Conservation (phyloP, 2,797 vertebrate genomes). For the Galago senegalensis region DNA sequence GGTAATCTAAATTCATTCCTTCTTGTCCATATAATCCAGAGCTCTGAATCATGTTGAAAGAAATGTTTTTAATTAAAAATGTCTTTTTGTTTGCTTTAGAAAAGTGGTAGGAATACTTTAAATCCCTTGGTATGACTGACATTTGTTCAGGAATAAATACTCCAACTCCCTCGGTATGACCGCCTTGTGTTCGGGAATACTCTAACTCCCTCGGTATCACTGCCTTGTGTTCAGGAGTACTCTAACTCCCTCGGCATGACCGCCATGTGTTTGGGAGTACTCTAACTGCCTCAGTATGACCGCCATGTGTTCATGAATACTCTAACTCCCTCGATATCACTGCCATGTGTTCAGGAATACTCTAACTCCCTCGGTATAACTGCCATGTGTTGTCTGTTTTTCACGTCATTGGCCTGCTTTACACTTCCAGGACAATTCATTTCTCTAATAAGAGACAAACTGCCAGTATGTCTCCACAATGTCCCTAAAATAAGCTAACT, state of each 20-base stretch:
- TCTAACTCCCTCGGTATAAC: background rate
- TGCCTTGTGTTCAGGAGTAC: background rate
- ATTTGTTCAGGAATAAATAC: too few species aligned
- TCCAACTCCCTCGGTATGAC: background rate
- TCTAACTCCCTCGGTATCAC: background rate
- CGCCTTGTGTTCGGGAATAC: background rate
- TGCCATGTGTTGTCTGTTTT: background rate
- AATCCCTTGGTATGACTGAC: background rate
- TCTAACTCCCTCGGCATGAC: background rate
- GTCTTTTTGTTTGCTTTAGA: conserved; percentile 57
- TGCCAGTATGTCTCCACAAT: background rate
- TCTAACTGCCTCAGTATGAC: background rate
- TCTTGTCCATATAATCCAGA: background rate
- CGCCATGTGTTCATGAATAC: background rate
- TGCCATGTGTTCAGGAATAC: too few species aligned
- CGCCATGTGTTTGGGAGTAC: too few species aligned
- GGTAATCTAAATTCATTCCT: conserved; percentile 11
- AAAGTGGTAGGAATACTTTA: conserved; percentile 39
- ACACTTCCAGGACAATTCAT: conserved; percentile 18
- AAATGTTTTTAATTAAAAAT: conserved; percentile 47
- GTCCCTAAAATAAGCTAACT: background rate
- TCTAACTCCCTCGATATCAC: background rate
- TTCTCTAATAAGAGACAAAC: conserved; percentile 10
- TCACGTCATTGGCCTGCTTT: conserved; percentile 30
- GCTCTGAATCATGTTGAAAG: background rate